A percentile compares a stretch with the other conserved stretches of the same genome.
Evolutionary conservation across 2,797 vertebrate species (phyloP).

Genomic region (Nyctalus aviator): DNA sequence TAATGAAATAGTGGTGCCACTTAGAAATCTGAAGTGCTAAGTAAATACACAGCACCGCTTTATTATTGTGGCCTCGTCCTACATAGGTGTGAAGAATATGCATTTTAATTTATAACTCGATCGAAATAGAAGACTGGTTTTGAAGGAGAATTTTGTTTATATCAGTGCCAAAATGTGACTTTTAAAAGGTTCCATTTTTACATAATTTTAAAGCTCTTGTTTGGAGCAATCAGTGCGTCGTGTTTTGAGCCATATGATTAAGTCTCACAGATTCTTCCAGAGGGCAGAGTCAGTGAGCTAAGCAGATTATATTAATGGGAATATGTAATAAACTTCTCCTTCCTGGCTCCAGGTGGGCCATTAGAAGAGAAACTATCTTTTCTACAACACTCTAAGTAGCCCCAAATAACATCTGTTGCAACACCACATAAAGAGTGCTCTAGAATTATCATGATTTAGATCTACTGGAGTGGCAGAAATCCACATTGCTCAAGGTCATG

Average conservation of each 20-base stretch:
- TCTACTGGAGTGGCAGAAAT: background rate
- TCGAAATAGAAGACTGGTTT: background rate
- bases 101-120: slow-evolving; percentile 33
- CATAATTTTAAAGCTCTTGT: background rate
- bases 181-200: slow-evolving; percentile 32
- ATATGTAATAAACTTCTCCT: slow-evolving; percentile 60
- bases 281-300: background rate
- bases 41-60: background rate
- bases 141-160: background rate
- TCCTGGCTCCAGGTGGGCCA: slow-evolving; percentile 33
- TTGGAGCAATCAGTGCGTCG: rapidly evolving
- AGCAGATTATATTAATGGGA: slow-evolving; percentile 13
- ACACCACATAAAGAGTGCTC: background rate
- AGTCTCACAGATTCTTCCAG: slow-evolving; percentile 9
- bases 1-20: slow-evolving; percentile 9
- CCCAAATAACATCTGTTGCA: slow-evolving; percentile 26
- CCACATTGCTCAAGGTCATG: background rate
- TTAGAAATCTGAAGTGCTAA: slow-evolving; percentile 57
- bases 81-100: background rate
- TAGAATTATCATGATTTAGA: background rate
- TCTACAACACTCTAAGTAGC: background rate
- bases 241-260: background rate
- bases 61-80: background rate
- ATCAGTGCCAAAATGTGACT: background rate
- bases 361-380: slow-evolving; percentile 17